Base-by-base conservation (phyloP, 2,113 vertebrate genomes). In the Colius striatus region DNA sequence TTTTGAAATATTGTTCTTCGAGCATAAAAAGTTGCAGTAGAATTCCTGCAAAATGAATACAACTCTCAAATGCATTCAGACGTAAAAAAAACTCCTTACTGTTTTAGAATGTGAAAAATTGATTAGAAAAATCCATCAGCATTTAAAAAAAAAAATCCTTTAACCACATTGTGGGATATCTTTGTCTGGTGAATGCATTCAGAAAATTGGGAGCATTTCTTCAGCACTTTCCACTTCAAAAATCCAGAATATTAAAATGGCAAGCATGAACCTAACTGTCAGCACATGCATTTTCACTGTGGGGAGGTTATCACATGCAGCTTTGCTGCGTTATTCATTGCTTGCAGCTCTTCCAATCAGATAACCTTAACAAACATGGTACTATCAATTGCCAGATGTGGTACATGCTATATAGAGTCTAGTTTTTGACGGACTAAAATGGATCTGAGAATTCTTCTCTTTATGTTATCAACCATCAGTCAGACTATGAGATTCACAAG, bases 401-500 rank as follows among this genome's bases (percentile, higher is more conserved):
- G 91, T 87, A 91, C 61, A 53, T 47, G 68, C n/a, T 84, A 94
- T 25, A 61, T 53, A 89, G 76, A 3, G 1, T 75, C 70, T 57
- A 57, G 55, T 87, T 92, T 93, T 94, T 92, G 91, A 93, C 3
- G 29, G 84, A 75, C 86, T 94, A 89, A 95, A 94, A 93, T 57
- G 76, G 70, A 92, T 74, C 73, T 72, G 73, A 70, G 65, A 38
- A 92, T 91, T 81, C 89, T 94, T 78, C 94, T 87, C 80, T 92
- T 92, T 92, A 68, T 91, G 87, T 94, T 94, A 96, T 97, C 95
- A 96, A 93, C 83, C 61, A 95, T 87, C 96, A 93, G 86, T 81
- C 92, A 75, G 65, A 72, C 84, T 68, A 71, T 67, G 61, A 94
- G 94, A 92, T 91, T 94, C 92, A 94, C 94, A 84, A 94, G 77